A percentile compares a stretch with the other conserved stretches of the same genome.
Conservation (phyloP, 2,888 invertebrate genomes). For the Phaonia tiefii region DNA sequence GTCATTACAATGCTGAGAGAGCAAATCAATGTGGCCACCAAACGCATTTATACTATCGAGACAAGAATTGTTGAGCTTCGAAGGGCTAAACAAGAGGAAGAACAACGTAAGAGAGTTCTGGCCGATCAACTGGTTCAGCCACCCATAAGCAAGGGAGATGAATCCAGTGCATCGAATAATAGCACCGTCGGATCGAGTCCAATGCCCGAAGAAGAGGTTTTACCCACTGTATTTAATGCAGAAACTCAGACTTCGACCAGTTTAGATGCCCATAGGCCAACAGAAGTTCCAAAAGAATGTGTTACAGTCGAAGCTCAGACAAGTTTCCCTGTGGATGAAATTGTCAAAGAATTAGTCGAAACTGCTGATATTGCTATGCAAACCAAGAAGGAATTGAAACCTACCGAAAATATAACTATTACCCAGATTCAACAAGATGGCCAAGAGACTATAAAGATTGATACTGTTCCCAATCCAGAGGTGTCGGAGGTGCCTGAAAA, state of each 20-base stretch:
- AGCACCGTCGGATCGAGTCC: constrained; percentile 86
- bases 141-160: constrained; percentile 66
- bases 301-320: constrained; percentile 84
- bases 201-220: constrained; percentile 86
- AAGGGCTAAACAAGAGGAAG: constrained; percentile 73
- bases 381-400: constrained; percentile 79
- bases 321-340: constrained; percentile 77
- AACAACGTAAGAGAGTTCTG: constrained; percentile 73
- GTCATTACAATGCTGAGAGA: constrained; percentile 83
- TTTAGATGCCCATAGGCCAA: constrained; percentile 77
- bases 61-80: constrained; percentile 74
- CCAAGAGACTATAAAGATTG: constrained; percentile 87
- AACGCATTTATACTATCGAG: constrained; percentile 82
- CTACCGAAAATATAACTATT: constrained; percentile 85
- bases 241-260: constrained; percentile 87
- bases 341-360: constrained; percentile 68
- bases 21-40: constrained; percentile 84
- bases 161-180: constrained; percentile 77
- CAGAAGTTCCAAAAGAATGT: constrained; percentile 74
- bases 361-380: constrained; percentile 77
- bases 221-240: constrained; percentile 79
- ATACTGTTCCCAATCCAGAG: constrained; percentile 83
- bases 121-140: constrained; percentile 73
- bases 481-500: constrained; percentile 83
- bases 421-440: constrained; percentile 84